Evolutionary conservation across 2,113 vertebrate species (phyloP), one percentile per base, ranked within the genome.

Genomic region (Pelusios castaneus): DNA sequence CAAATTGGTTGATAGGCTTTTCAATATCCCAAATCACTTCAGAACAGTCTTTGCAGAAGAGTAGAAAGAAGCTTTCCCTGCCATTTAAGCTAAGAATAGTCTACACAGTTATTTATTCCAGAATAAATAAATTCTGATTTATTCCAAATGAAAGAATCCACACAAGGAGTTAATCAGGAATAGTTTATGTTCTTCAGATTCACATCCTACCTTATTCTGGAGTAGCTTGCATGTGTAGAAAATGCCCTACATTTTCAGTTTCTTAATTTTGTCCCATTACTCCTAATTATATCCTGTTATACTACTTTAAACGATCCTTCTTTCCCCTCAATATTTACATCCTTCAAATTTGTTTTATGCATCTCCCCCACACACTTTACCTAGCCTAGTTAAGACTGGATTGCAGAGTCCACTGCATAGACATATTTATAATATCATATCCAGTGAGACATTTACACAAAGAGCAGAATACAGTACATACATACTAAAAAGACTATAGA

Each of bases 401-500:
- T 38, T 8, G 5, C n/a, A 38, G 19, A 38, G n/a, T 34, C n/a
- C n/a, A 70, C 34, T 38, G 63, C 34, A 70, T 70, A 70, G 63
- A 70, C n/a, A n/a, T 10, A 21, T 19, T 21, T 70, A 70, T 38
- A 70, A 70, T 38, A 70, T 19, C n/a, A 70, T 38, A 56, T 45
- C 11, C 5, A 55, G 84, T 1, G 3, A 22, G 25, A 89, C 54
- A 47, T 2, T 38, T 10, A 52, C 6, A 78, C 31, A 82, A 87
- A 79, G 4, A 19, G 22, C 0, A 55, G 25, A 51, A 80, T 1
- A 29, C 2, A 22, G 25, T 17, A 82, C 47, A 11, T 1, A 67
- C 5, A 34, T 38, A 70, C 17, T 70, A 27, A 38, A 77, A 78
- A 80, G 17, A 12, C 3, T 34, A 31, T 0, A 47, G 0, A 8